Conservation (phyloP, 2,113 vertebrate species). For the Lagenorhynchus albirostris region DNA sequence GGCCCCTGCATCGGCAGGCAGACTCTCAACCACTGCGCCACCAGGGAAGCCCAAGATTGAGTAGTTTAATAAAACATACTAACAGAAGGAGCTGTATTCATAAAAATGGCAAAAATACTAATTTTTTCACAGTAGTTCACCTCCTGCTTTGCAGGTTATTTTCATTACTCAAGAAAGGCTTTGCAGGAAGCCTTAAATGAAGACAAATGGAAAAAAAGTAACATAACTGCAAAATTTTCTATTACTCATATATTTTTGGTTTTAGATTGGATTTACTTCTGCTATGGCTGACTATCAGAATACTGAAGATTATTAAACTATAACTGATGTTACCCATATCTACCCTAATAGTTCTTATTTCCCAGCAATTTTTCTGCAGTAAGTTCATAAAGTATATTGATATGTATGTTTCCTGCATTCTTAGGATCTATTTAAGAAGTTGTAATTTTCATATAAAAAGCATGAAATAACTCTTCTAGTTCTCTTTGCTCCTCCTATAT, state of each 20-base stretch:
- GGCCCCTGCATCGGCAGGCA: too few species aligned
- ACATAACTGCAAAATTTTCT: not conserved
- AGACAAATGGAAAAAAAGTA: constrained; percentile 39
- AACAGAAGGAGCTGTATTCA: constrained; percentile 37
- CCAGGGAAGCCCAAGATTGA: not conserved
- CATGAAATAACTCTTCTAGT: not conserved
- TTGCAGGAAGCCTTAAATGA: constrained; percentile 34
- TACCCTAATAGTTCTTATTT: not conserved
- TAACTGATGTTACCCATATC: not conserved
- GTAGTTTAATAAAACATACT: constrained; percentile 54
- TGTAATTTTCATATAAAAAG: constrained; percentile 38
- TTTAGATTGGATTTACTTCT: constrained; percentile 44
- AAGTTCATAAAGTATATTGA: not conserved
- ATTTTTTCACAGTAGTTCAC: constrained; percentile 27
- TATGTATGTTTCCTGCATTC: not conserved
- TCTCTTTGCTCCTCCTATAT: constrained; percentile 1
- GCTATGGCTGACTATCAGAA: not conserved
- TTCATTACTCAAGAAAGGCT: constrained; percentile 21
- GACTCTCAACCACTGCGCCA: too few species aligned
- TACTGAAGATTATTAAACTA: not conserved
- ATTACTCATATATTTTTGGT: constrained; percentile 27
- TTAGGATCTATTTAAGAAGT: not conserved
- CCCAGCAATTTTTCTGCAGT: not conserved
- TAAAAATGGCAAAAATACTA: constrained; percentile 55
- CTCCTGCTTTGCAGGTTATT: constrained; percentile 20